Evolutionary conservation across 2,888 invertebrate genomes (phyloP), one percentile per base, ranked within the genome.

Genomic region (Dolomedes plantarius): DNA sequence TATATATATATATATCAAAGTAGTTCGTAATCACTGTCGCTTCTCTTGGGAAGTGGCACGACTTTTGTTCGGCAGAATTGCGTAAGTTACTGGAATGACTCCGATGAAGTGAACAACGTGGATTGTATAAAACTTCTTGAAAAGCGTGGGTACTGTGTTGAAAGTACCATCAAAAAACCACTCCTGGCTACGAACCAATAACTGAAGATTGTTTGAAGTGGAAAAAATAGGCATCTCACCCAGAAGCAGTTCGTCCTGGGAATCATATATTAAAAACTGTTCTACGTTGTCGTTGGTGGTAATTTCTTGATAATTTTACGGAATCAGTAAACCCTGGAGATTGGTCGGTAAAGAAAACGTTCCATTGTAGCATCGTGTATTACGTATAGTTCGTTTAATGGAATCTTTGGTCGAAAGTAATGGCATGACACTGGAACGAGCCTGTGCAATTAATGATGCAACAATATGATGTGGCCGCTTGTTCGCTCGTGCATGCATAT

Each of bases 371-470:
- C n/a, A n/a, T n/a, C n/a, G n/a, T n/a, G n/a, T 11, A 36, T 36
- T 5, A 36, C 36, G 11, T 36, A 36, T 36, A 11, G 36, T 11
- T 36, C 11, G 13, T 29, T 69, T 71, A 71, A 71, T 23, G 36
- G 41, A 71, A 71, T 46, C 23, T 71, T 71, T 71, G 71, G 41
- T 71, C 71, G 41, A 41, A 71, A 6, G 71, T 41, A 71, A 39
- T 39, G 41, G 71, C 27, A 27, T 36, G 19, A 71, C 41, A 71
- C 39, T 46, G 39, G 36, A 41, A 41, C 39, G 71, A 36, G 71
- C 41, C 46, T 71, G 71, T 71, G 36, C 27, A 71, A 71, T 39
- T 71, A 71, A 41, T 39, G 71, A 36, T 71, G 71, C 71, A 71
- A 71, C 41, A 46, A 39, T 71, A 36, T 71, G 71, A 71, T 71